Evolutionary conservation across 2,888 invertebrate species (phyloP), one percentile per base, ranked within the genome.

Genomic region (Sinelater perroti): DNA sequence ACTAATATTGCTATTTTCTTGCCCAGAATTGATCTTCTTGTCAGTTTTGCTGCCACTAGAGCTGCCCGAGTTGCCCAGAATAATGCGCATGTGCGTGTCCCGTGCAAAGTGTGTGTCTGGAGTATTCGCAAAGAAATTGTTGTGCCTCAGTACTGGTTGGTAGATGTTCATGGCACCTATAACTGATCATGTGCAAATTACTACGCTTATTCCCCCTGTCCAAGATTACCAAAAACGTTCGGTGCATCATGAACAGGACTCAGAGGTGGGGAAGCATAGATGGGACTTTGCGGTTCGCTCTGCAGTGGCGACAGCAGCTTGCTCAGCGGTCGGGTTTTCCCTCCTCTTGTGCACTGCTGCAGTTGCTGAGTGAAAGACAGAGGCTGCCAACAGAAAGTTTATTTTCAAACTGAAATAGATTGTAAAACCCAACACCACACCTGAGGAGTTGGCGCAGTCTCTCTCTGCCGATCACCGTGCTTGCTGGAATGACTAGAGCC

Each of bases 331-430:
- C 90, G 80, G 55, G 82, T 83, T 67, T 87, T 85, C 7, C 84
- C 78, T 71, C 86, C 86, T 57, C 91, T 82, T 0, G 91, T 88
- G 75, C 91, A 90, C 63, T 92, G 88, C 64, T 95, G 95, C 47
- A 96, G 83, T 81, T 95, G 95, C 78, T 95, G 95, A 1, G 95
- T 95, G 79, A 95, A 96, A 42, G 95, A 93, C 72, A 95, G 83
- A 8, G 90, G 90, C 60, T 87, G 81, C 63, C 80, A 74, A 68
- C 68, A 47, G 45, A 24, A 24, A 6, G 24, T 24, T 24, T 6
- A 24, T 24, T 24, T 28, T 5, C 10, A 28, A 28, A n/a, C n/a
- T n/a, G n/a, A n/a, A n/a, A n/a, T n/a, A n/a, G n/a, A n/a, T 28
- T 28, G n/a, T 28, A 8, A 24, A n/a, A n/a, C n/a, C 24, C 13